A percentile compares a stretch with the other conserved stretches of the same genome.
These are phyloP conservation scores for Yasuhikotakia modesta DNA, from an alignment of 2,797 vertebrate species.

Conservation along the genomic window DNA sequence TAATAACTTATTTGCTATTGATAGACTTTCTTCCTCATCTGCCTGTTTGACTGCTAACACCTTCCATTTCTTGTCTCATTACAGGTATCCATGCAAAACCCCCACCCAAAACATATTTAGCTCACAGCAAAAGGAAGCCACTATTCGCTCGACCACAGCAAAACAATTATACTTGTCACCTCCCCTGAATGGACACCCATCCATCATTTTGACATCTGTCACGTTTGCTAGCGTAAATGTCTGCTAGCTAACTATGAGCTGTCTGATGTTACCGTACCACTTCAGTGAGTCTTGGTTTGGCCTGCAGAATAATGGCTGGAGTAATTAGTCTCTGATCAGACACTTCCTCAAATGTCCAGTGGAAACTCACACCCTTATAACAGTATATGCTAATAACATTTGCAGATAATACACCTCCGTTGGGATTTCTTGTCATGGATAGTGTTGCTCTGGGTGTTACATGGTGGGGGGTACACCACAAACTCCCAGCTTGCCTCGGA, in stretches of 20 bases:
- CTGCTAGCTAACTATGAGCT: slow-evolving; percentile 34
- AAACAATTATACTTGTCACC: slow-evolving; percentile 83
- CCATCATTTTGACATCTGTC: slow-evolving; percentile 66
- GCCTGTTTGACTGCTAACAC: slow-evolving; percentile 31
- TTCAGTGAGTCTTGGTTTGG: slow-evolving; percentile 21
- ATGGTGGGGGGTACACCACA: slow-evolving; percentile 56
- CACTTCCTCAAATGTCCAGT: slow-evolving; percentile 40
- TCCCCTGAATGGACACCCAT: slow-evolving; percentile 75
- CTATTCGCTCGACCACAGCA: slow-evolving; percentile 79
- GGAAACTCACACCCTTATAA: no score
- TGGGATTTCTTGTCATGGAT: slow-evolving; percentile 1
- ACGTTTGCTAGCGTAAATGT: slow-evolving; percentile 47
- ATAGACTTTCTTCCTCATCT: slow-evolving; percentile 20
- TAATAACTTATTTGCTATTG: slow-evolving; percentile 25
- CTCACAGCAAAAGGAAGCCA: slow-evolving; percentile 82
- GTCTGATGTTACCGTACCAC: slow-evolving; percentile 33
- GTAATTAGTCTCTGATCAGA: slow-evolving; percentile 50
- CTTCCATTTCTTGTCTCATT: slow-evolving; percentile 34
- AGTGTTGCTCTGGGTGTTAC: slow-evolving; percentile 47
- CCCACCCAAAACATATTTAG: slow-evolving; percentile 74
- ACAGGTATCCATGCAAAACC: slow-evolving; percentile 56
- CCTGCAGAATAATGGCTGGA: no score
- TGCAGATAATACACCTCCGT: slow-evolving; percentile 31
- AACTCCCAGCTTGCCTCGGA: slow-evolving; percentile 70
- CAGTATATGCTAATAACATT: slow-evolving; percentile 48